These are phyloP conservation scores for Tipula lateralis DNA, from an alignment of 2,888 invertebrate species.

Conservation along the genomic window DNA sequence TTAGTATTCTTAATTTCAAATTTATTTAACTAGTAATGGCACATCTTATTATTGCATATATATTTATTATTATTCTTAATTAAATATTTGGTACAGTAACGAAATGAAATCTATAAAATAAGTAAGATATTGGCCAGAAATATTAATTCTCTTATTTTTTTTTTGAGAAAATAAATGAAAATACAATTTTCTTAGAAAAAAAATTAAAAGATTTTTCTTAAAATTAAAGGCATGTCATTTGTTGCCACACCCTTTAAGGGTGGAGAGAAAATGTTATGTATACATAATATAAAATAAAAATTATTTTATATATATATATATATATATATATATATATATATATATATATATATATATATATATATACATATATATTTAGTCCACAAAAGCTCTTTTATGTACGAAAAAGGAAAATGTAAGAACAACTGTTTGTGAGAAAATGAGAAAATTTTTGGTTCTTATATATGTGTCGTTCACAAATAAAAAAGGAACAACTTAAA, in stretches of 20 bases:
- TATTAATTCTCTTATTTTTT: not conserved
- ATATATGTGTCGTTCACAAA: not conserved
- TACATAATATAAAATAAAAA: conserved; percentile 7
- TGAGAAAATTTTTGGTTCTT: not conserved
- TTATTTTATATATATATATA: not conserved
- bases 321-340: too few relatives aligned
- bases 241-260: conserved; percentile 12
- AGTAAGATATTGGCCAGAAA: not conserved
- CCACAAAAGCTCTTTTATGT: not conserved
- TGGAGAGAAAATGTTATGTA: not conserved
- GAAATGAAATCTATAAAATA: not conserved
- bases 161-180: not conserved
- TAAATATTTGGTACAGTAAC: not conserved
- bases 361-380: too few relatives aligned
- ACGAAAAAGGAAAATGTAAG: not conserved
- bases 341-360: too few relatives aligned
- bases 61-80: conserved; percentile 33
- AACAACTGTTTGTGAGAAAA: not conserved
- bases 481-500: conserved; percentile 7
- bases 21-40: conserved; percentile 45
- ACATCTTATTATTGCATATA: conserved; percentile 49
- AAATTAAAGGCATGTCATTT: not conserved
- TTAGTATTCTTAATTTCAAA: not conserved
- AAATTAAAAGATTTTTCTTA: not conserved
- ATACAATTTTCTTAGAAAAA: not conserved